Evolutionary conservation across 2,888 invertebrate genomes (phyloP).

Genomic region (Dioctria rufipes): DNA sequence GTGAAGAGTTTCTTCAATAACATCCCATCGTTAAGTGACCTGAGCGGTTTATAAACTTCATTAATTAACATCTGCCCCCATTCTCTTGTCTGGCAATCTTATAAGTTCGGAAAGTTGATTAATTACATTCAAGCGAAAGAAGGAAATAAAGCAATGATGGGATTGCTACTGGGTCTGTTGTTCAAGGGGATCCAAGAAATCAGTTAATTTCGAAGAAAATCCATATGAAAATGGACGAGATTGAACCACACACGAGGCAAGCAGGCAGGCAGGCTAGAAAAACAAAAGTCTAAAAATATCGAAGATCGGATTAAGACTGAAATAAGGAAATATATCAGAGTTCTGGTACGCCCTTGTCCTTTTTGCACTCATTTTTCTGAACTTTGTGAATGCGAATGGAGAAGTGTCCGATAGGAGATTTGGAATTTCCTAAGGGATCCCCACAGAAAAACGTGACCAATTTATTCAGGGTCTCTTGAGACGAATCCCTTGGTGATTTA

Average conservation of each 20-base stretch:
- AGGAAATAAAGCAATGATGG: conserved; percentile 40
- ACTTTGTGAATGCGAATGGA: conserved; percentile 8
- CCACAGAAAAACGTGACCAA: conserved; percentile 43
- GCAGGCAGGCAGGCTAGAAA: too few species aligned
- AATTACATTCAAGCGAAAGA: conserved; percentile 34
- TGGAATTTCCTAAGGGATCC: conserved; percentile 22
- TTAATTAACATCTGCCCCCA: conserved; percentile 46
- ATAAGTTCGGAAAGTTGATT: conserved; percentile 44
- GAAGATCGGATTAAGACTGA: conserved; percentile 27
- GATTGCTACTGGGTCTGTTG: too few species aligned
- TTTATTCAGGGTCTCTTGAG: conserved; percentile 45
- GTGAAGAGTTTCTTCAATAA: neutral
- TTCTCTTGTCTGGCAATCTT: conserved; percentile 30
- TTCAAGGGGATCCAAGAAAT: too few species aligned
- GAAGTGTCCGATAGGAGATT: conserved; percentile 12
- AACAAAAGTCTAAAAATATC: conserved; percentile 8
- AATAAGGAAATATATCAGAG: neutral
- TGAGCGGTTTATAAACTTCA: conserved; percentile 30
- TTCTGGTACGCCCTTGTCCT: neutral
- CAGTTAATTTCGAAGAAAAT: conserved; percentile 40
- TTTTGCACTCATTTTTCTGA: neutral
- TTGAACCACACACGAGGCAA: conserved; percentile 24
- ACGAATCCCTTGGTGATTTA: conserved; percentile 40
- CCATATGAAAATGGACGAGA: conserved; percentile 1
- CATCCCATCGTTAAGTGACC: neutral